Conservation (phyloP, 2,888 invertebrate genomes). For the Romanomermis culicivorax region DNA sequence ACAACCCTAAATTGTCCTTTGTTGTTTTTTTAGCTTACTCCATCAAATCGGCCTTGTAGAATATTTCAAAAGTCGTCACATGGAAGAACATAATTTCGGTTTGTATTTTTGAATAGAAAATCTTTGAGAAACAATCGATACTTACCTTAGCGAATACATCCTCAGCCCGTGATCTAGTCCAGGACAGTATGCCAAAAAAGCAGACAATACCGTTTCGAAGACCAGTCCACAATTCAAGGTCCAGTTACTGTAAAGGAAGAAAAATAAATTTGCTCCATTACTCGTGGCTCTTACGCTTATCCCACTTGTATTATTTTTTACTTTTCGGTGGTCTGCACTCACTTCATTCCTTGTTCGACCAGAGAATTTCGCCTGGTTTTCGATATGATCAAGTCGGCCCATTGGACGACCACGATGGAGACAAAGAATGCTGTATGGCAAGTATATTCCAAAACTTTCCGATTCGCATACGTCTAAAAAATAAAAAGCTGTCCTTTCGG, state of each 20-base stretch:
- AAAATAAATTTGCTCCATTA: neutral
- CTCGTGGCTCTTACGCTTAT: too few relatives aligned
- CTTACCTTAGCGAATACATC: constrained; percentile 60
- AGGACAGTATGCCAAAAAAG: constrained; percentile 12
- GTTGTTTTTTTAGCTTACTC: too few relatives aligned
- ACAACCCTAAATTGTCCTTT: too few relatives aligned
- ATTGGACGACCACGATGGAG: constrained; percentile 35
- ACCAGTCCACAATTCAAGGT: constrained; percentile 10
- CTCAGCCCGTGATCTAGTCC: constrained; percentile 44
- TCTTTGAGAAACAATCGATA: neutral
- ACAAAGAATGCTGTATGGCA: constrained; percentile 37
- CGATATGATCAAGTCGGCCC: constrained; percentile 37
- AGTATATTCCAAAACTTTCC: constrained; percentile 31
- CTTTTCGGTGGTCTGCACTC: too few relatives aligned
- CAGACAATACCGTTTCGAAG: constrained; percentile 13
- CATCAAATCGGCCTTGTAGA: too few relatives aligned
- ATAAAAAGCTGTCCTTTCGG: too few relatives aligned
- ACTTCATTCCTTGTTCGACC: neutral
- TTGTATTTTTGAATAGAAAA: too few relatives aligned
- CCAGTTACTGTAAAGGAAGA: constrained; percentile 9
- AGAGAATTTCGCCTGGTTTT: constrained; percentile 37
- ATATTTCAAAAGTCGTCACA: too few relatives aligned
- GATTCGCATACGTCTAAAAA: constrained; percentile 2
- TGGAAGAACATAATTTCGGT: too few relatives aligned
- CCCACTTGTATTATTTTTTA: too few relatives aligned